Base-by-base conservation (phyloP, 2,113 vertebrate species). In the Oreochromis niloticus region DNA sequence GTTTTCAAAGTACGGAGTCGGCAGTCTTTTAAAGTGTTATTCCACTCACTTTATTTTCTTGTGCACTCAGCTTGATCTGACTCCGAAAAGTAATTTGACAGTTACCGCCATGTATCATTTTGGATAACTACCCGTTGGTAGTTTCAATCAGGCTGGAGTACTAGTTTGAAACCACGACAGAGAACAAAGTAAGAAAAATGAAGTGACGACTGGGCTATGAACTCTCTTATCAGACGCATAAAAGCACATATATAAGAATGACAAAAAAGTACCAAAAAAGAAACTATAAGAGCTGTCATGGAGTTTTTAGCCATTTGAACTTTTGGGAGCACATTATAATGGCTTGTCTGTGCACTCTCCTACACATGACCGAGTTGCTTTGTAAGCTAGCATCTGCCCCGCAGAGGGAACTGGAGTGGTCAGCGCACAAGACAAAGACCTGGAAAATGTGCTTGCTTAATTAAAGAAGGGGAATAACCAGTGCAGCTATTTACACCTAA, bases 381-480 rank as follows among this genome's bases (percentile, higher is more conserved):
- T 41, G 89, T 89, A 89, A 93, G 91, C 90, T 83, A 79, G 71
- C 91, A 34, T 90, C 56, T 68, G 75, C 61, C 87, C 89, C 87
- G 13, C 85, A 55, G 87, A 94, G 91, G 89, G 82, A 87, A 92
- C 55, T 46, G 50, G 80, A 89, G 54, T 48, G 71, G 93, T 94
- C 91, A 90, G 92, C 43, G 10, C 17, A 36, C 84, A 46, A 87
- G 87, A 84, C 83, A 54, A 57, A 83, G 88, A 86, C 89, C 83
- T 73, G 79, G 85, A 92, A 87, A 90, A 93, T 85, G 88, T 85
- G 91, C 91, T 93, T 83, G 91, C 94, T 95, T 96, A 95, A 96
- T 96, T 96, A 96, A 95, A 95, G 95, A 82, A 92, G 80, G 86
- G 85, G 88, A 92, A 94, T 88, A 94, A 94, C 90, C 91, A 89